Evolutionary conservation across 2,797 vertebrate genomes (phyloP), one percentile per base, ranked within the genome.

Genomic region (Pseudocheirus occidentalis): DNA sequence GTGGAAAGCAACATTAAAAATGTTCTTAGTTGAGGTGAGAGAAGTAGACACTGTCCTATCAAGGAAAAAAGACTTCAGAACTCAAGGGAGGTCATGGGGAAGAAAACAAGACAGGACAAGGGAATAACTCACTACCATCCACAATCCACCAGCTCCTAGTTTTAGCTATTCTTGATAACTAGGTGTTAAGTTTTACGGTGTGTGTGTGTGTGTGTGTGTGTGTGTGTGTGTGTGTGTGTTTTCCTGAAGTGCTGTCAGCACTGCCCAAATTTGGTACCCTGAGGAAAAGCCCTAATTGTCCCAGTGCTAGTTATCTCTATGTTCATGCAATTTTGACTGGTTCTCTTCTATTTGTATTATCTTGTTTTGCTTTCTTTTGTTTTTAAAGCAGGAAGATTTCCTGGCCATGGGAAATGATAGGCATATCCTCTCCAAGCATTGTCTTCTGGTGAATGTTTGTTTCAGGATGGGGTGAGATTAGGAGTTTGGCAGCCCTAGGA

Each of bases 291-390:
- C 9, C 10, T 50, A 10, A 50, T 87, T 87, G 73, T 87, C 40
- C 73, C 73, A 87, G 9, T 0, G 18, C n/a, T 87, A 3, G 7
- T 50, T 46, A 40, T 12, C 46, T 81, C n/a, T 81, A 16, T 27
- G 6, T 27, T 87, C 46, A 27, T 46, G 24, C 21, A 28, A 1
- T 27, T 46, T 46, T 46, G 28, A 90, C n/a, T 94, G 92, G 57
- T 46, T 94, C 53, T 95, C 95, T 18, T 81, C 92, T 97, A 92
- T 13, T 81, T 97, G 97, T 96, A 95, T 81, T 81, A 81, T 94
- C 92, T 90, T 93, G 91, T 94, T 73, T 92, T 2, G 62, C 62
- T 81, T 94, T 1, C 55, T 95, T 87, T 62, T 97, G 0, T 96
- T 93, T 95, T 52, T 91, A n/a, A 55, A 46, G 66, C 58, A 95